Evolutionary conservation across 64 coral and sea anemone species (phyloP), one percentile per base, ranked within the genome.

Genomic region (Stichodactyla mertensii): DNA sequence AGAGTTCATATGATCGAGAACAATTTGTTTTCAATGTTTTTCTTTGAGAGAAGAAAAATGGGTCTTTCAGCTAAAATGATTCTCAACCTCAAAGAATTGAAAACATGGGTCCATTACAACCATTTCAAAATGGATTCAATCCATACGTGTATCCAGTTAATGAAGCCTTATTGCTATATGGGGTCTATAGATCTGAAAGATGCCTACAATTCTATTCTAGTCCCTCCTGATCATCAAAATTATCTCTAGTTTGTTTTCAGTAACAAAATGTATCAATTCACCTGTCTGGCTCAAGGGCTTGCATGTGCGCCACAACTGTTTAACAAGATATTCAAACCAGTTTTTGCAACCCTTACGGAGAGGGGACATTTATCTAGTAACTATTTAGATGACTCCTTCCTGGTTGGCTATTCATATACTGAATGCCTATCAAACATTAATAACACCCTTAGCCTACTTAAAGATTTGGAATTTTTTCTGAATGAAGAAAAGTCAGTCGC

Each of bases 51-150:
- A 58, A 58, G 56, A 3, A 3, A 58, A 58, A 87, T 87, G 51
- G 77, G 22, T 81, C 85, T 67, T 87, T 82, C 16, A 66, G 80
- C n/a, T n/a, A n/a, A n/a, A 51, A 77, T 87, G 79, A 84, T 92
- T 10, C n/a, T 86, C 5, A 91, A 86, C 36, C 36, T 45, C 36
- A 45, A 45, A 45, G 36, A 45, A 45, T 45, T 45, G 36, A 45
- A 45, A 2, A 86, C 58, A 60, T 77, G 82, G 84, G 67, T 89
- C 80, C 31, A 78, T 60, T 93, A 85, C 64, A 55, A 79, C 82
- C 85, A 80, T 58, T 89, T 93, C 62, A 86, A 89, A 86, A 93
- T 93, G 71, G 90, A 93, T 81, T 86, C 87, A 59, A 86, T 90
- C 60, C 87, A 88, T 64, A 86, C 74, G 57, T 88, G 82, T 78